phyloP scores from a whole-genome alignment of 1,140 invertebrate species.

The Aculops lycopersici region DNA sequence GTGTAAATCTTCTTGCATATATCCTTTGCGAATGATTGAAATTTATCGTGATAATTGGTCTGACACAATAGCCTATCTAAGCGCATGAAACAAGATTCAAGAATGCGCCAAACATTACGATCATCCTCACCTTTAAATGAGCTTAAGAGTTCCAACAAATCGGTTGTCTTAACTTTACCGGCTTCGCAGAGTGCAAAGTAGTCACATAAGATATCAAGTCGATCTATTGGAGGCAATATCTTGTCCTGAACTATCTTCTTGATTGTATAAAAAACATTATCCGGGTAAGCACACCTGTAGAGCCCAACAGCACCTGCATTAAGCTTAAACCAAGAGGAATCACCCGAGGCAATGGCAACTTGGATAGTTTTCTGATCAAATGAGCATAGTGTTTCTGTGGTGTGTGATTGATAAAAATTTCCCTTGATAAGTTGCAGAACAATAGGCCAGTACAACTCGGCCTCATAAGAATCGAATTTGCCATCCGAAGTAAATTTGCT shows the following conservation, averaged over 20 bases:
- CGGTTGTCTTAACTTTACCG: constrained; percentile 40
- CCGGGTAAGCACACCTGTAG: constrained; percentile 44
- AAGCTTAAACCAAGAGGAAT: constrained; percentile 13
- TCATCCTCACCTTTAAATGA: constrained; percentile 54
- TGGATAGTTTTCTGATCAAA: no score
- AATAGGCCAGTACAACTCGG: no score
- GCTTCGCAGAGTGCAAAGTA: constrained; percentile 28
- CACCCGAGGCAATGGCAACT: no score
- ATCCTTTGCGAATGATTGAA: constrained; percentile 32
- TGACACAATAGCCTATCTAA: constrained; percentile 39
- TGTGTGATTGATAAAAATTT: no score
- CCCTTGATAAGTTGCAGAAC: no score
- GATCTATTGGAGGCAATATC: constrained; percentile 49
- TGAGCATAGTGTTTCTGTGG: no score
- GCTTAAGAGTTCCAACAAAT: constrained; percentile 34
- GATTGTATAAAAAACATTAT: constrained; percentile 37
- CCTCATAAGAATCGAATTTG: no score
- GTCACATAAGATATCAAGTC: constrained; percentile 60
- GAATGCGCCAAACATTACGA: constrained; percentile 64
- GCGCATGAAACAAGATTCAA: constrained; percentile 34
- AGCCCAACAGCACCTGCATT: constrained; percentile 20
- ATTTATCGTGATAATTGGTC: constrained; percentile 30
- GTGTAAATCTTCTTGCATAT: constrained; percentile 32
- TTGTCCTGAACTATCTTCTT: constrained; percentile 40
- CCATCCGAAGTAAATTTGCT: no score